A percentile compares a stretch with the other conserved stretches of the same genome.
These are phyloP conservation scores for Conger conger DNA, from an alignment of 2,113 vertebrate genomes.

Conservation along the genomic window DNA sequence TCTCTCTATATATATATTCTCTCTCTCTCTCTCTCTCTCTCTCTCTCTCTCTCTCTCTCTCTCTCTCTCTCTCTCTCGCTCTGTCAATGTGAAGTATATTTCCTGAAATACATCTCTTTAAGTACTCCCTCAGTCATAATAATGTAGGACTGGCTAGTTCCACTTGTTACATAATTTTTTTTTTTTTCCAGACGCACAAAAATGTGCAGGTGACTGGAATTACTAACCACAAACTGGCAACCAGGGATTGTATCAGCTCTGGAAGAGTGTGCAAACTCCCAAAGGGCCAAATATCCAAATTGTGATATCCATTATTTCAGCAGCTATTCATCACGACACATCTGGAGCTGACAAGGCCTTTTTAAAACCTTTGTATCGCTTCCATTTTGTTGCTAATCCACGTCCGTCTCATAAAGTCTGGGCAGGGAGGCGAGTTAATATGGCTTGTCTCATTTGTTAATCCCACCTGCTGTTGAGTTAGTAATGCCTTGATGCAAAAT, in stretches of 20 bases:
- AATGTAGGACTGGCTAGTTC: background rate
- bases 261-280: background rate
- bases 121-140: background rate
- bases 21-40: background rate
- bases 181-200: too few relatives aligned
- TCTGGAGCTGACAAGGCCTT: background rate
- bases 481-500: background rate
- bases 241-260: background rate
- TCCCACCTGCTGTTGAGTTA: background rate
- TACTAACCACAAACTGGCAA: background rate
- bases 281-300: background rate
- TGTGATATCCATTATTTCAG: background rate
- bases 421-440: background rate
- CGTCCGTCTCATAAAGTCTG: background rate
- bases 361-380: background rate
- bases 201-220: background rate
- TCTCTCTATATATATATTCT: too few relatives aligned
- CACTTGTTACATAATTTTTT: background rate
- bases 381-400: background rate
- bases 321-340: background rate
- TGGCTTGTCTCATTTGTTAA: background rate
- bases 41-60: background rate
- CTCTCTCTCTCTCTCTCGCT: slow-evolving; percentile 16
- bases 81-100: background rate
- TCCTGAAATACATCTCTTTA: background rate